Conservation (phyloP, 1,140 invertebrate species). For the silkworm (Bombyx mori) region DNA sequence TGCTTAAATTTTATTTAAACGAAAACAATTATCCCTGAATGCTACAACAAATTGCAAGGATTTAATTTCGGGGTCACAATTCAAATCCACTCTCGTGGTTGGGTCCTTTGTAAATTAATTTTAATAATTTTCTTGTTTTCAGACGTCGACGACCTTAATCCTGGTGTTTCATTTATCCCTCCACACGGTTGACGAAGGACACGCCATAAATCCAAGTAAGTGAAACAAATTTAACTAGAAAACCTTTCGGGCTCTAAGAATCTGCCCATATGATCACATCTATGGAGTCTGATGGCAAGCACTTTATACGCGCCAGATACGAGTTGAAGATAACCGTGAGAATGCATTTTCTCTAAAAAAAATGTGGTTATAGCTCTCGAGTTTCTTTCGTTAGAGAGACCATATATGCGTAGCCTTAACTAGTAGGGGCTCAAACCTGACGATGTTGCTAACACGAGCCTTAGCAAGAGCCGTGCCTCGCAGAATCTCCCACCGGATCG, state of each 20-base stretch:
- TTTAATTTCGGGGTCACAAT: too few relatives aligned
- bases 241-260: background rate
- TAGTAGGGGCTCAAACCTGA: too few relatives aligned
- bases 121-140: conserved; percentile 16
- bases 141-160: conserved; percentile 50
- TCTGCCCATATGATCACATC: too few relatives aligned
- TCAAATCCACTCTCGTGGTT: too few relatives aligned
- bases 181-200: conserved; percentile 59
- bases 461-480: too few relatives aligned
- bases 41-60: background rate
- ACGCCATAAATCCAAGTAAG: conserved; percentile 62
- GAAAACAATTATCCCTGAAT: background rate
- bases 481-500: too few relatives aligned
- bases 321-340: too few relatives aligned
- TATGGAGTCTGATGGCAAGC: conserved; percentile 7
- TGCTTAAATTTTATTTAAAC: background rate
- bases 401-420: too few relatives aligned
- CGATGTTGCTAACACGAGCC: too few relatives aligned
- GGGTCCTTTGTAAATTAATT: background rate
- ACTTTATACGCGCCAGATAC: conserved; percentile 5
- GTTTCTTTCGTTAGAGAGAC: too few relatives aligned
- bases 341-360: too few relatives aligned
- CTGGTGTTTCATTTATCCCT: conserved; percentile 59
- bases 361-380: too few relatives aligned
- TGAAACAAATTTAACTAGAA: conserved; percentile 6